Evolutionary conservation across 2,113 vertebrate genomes (phyloP), one percentile per base, ranked within the genome.

Genomic region (Nycticebus coucang): DNA sequence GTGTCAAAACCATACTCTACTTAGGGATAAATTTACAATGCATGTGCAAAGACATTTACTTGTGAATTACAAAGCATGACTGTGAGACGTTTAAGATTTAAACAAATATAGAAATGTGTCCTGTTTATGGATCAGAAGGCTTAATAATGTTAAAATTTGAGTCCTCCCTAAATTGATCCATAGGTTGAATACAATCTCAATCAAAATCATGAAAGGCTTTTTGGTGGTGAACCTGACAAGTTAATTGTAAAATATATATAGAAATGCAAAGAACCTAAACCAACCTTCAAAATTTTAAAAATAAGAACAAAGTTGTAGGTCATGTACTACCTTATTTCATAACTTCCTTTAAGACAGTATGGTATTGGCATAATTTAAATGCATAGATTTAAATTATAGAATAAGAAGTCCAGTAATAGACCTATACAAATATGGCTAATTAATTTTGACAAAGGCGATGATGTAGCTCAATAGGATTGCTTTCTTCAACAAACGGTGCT

Each of bases 81-180:
- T 92, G 12, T 94, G 69, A 95, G 62, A 59, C 26, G 66, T 84
- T 89, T 33, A 69, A 83, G 17, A 84, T 68, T 81, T 87, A n/a
- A 94, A 80, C 37, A 87, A 57, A 71, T 26, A 4, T 68, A 91
- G 83, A 95, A 93, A 33, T 85, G 22, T 41, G 35, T 71, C 71
- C 68, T 57, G 45, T 62, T 79, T 78, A 84, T 55, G n/a, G 18
- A 41, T 33, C 22, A 35, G 66, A 91, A 89, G 41, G 0, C 18
- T 89, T n/a, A 92, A 59, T 19, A 66, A n/a, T 62, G 55, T 72
- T 77, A 94, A 66, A 62, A 92, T 24, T 4, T 68, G 12, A 62
- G 72, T 78, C 95, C 50, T 89, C 17, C 84, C 41, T 11, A 87
- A 72, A 79, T 24, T 77, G 19, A 80, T 77, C 45, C 59, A 37